These are phyloP conservation scores for Pogonus chalceus DNA, from an alignment of 1,140 invertebrate species.

Conservation along the genomic window DNA sequence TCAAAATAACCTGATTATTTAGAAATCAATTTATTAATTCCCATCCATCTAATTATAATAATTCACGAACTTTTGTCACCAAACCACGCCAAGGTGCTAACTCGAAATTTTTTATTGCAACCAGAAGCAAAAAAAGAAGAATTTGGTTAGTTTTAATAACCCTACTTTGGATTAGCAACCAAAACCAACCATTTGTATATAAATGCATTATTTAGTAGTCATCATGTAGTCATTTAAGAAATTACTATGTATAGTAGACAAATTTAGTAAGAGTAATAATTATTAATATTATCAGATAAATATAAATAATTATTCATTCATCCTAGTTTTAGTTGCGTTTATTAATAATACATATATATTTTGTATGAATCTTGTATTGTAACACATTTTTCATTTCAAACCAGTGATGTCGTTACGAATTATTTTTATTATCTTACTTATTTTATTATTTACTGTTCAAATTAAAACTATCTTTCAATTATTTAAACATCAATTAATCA, in stretches of 20 bases:
- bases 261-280: background rate
- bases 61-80: background rate
- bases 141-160: conserved; percentile 6
- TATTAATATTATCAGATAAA: no score
- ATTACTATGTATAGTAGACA: background rate
- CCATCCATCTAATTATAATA: background rate
- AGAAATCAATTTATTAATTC: no score
- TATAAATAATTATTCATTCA: no score
- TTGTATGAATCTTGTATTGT: no score
- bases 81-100: background rate
- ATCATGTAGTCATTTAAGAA: conserved; percentile 27
- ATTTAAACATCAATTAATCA: no score
- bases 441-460: no score
- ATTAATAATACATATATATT: no score
- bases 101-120: background rate
- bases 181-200: conserved; percentile 35
- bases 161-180: background rate
- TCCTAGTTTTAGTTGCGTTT: no score
- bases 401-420: no score
- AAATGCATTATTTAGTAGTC: conserved; percentile 34
- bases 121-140: background rate
- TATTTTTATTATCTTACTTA: no score
- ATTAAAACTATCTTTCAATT: no score
- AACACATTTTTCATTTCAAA: no score
- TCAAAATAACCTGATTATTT: conserved; percentile 3